phyloP scores from a whole-genome alignment of 2,113 vertebrate genomes.

The Tringa solitaria region DNA sequence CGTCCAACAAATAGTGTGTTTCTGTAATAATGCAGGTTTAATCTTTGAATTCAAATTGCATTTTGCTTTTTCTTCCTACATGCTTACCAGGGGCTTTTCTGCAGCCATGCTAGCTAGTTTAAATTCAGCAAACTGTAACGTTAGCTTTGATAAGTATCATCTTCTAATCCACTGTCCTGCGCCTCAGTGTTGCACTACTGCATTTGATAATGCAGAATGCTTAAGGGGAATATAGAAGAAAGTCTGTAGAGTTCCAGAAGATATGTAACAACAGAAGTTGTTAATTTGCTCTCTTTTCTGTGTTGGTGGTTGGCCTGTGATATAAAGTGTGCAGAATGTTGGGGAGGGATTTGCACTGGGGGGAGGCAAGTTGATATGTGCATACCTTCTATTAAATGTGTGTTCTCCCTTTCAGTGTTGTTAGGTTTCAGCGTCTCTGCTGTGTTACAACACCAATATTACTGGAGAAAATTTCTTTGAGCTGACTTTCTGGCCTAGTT shows the following conservation, averaged over 20 bases:
- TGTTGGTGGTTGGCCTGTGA: not conserved
- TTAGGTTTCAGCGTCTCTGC: not conserved
- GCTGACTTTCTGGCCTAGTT: not conserved
- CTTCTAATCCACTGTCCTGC: not conserved
- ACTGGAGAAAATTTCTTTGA: not conserved
- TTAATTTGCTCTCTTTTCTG: not conserved
- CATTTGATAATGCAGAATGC: not conserved
- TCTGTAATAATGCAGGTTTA: not conserved
- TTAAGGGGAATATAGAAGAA: not conserved
- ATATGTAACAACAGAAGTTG: not conserved
- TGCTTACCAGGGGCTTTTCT: not conserved
- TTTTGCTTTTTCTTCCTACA: not conserved
- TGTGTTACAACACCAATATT: not conserved
- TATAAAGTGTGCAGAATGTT: not conserved
- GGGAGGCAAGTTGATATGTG: not conserved
- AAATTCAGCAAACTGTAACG: not conserved
- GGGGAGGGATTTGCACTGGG: not conserved
- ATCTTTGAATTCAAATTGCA: not conserved
- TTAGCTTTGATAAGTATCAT: not conserved
- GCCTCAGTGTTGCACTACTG: not conserved
- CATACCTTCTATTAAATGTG: not conserved
- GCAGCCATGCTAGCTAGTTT: not conserved
- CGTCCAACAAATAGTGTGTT: not conserved
- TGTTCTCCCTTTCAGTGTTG: not conserved
- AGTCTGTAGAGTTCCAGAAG: not conserved